Evolutionary conservation across 2,113 vertebrate genomes (phyloP), one percentile per base, ranked within the genome.

Genomic region (Okapia johnstoni): DNA sequence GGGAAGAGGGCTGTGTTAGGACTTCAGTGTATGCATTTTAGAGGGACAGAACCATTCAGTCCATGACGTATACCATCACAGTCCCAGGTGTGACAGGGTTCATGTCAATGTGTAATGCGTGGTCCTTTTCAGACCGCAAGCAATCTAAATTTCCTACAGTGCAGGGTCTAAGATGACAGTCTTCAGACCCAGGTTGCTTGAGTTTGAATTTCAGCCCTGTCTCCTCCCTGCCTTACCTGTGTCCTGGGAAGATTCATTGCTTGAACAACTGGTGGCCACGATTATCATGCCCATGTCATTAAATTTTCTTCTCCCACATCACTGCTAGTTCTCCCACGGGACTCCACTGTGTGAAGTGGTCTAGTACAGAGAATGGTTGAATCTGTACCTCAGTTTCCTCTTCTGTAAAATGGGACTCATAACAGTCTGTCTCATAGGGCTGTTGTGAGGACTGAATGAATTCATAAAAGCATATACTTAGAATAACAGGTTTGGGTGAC

Each of bases 381-480:
- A 79, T n/a, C 33, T 9, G 21, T 30, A 40, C 50, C 79, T 85
- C 9, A 4, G 19, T 61, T 58, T 93, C 73, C 46, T 70, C 19
- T 6, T 19, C 58, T 81, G 2, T 21, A 57, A 61, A 55, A 33
- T 90, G 80, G 30, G 26, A 86, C 11, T 12, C 48, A 21, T 4
- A 50, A 12, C 40, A 43, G 6, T 66, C 46, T 50, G 5, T 61
- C 43, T 83, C 46, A 6, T 3, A 50, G 7, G 23, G 11, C 30
- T 33, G 0, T 36, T 28, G 14, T 50, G 50, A 88, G 54, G 30
- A 84, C 5, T n/a, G 40, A 48, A 21, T 55, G 54, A 73, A 50
- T 28, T 21, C 3, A 7, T 3, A 33, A 1, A 36, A 66, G 36
- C 54, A 12, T 7, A 1, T 6, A 33, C 43, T 9, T 10, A 46